Percentiles rank a stretch among this genome's conserved stretches.
Evolutionary conservation across 2,113 vertebrate genomes (phyloP).

Genomic region (Capreolus pygargus): DNA sequence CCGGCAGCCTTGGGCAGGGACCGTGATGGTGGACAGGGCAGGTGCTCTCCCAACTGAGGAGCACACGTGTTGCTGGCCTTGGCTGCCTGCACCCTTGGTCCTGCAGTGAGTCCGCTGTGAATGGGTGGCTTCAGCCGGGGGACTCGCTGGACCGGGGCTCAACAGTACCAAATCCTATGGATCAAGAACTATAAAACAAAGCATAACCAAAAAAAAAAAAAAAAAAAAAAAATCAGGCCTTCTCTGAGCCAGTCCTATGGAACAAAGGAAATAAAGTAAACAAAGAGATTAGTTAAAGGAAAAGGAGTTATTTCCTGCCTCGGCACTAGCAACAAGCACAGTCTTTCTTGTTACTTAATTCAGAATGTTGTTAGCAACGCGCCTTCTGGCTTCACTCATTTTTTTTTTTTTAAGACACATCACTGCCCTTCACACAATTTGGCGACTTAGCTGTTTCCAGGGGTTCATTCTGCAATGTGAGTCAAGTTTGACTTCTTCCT

Average conservation of each 20-base stretch:
- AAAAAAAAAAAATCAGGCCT: not conserved
- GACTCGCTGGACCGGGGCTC: not conserved
- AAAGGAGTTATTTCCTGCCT: conserved; percentile 64
- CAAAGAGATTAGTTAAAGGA: conserved; percentile 61
- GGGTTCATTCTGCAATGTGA: not conserved
- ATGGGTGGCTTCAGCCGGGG: not conserved
- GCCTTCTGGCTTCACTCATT: not conserved
- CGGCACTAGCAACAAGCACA: conserved; percentile 15
- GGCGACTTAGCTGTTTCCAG: not conserved
- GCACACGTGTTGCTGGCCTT: not conserved
- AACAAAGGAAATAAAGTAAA: conserved; percentile 51
- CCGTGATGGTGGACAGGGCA: not conserved
- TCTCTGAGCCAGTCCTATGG: conserved; percentile 3
- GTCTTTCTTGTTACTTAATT: conserved; percentile 53
- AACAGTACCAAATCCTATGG: not conserved
- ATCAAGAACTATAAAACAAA: not conserved
- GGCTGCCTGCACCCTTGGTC: not conserved
- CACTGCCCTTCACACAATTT: not conserved
- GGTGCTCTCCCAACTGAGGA: not conserved
- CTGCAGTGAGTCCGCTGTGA: not conserved
- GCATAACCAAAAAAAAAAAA: not conserved
- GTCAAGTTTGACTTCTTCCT: not conserved
- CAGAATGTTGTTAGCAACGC: conserved; percentile 44
- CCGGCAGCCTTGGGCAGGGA: not conserved
- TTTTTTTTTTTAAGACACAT: not conserved